These are phyloP conservation scores for Diabrotica undecimpunctata DNA, from an alignment of 1,140 invertebrate genomes.

Conservation along the genomic window DNA sequence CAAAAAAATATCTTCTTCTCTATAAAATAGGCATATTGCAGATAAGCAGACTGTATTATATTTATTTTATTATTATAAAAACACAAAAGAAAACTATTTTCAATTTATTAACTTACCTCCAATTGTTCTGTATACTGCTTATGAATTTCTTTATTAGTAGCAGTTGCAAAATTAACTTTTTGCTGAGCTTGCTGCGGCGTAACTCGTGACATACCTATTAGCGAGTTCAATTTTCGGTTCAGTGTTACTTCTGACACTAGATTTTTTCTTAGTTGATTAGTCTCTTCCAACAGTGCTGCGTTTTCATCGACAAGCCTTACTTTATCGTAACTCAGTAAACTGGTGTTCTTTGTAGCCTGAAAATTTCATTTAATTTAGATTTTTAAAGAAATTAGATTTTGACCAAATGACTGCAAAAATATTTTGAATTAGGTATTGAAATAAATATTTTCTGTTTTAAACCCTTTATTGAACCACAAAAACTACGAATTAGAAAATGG, in stretches of 20 bases:
- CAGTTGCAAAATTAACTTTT: conserved; percentile 58
- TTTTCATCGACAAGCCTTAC: conserved; percentile 64
- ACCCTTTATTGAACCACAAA: too few relatives aligned
- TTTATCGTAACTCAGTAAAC: conserved; percentile 39
- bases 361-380: background rate
- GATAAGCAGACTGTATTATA: too few relatives aligned
- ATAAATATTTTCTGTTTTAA: too few relatives aligned
- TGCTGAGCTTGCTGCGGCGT: conserved; percentile 55
- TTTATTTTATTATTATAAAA: background rate
- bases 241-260: conserved; percentile 60
- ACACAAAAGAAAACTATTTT: too few relatives aligned
- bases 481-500: too few relatives aligned
- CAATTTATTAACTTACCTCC: conserved; percentile 34
- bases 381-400: too few relatives aligned
- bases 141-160: conserved; percentile 59
- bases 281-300: conserved; percentile 67
- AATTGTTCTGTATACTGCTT: conserved; percentile 58
- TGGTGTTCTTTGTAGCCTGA: conserved; percentile 37
- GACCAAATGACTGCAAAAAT: too few relatives aligned
- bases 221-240: conserved; percentile 65
- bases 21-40: too few relatives aligned
- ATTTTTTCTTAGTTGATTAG: conserved; percentile 67
- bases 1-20: too few relatives aligned
- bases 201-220: conserved; percentile 60
- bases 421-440: too few relatives aligned